Evolutionary conservation across 2,888 invertebrate genomes (phyloP).

Genomic region (Drosophila flavopinicola): DNA sequence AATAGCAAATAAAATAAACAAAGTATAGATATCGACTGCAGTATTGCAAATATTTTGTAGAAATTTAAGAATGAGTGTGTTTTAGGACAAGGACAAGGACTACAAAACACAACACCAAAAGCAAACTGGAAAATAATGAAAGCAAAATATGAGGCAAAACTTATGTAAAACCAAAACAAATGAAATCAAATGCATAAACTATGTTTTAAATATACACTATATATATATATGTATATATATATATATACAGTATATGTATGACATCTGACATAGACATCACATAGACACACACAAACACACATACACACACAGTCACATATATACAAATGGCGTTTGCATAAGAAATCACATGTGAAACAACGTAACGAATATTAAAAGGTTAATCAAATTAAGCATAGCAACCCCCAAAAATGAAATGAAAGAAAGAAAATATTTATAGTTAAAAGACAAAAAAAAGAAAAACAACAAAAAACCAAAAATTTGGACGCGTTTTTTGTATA

Average conservation of each 20-base stretch:
- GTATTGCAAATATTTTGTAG: conserved; percentile 84
- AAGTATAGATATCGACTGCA: conserved; percentile 82
- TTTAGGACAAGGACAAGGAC: conserved; percentile 58
- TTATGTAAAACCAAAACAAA: conserved; percentile 26
- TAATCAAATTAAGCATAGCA: conserved; percentile 72
- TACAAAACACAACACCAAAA: conserved; percentile 27
- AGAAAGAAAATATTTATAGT: conserved; percentile 68
- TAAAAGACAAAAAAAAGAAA: conserved; percentile 38
- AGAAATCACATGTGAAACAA: conserved; percentile 62
- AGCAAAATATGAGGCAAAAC: conserved; percentile 37
- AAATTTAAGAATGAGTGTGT: conserved; percentile 81
- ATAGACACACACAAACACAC: conserved; percentile 13
- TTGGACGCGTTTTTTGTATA: conserved; percentile 73
- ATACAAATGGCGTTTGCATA: conserved; percentile 57
- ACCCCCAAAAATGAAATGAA: conserved; percentile 29
- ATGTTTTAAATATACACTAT: conserved; percentile 59
- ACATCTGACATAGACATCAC: conserved; percentile 30
- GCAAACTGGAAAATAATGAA: conserved; percentile 52
- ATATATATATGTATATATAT: conserved; percentile 16
- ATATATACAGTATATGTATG: conserved; percentile 48
- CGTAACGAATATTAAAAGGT: conserved; percentile 73
- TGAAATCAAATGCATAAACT: conserved; percentile 61
- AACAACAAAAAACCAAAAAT: conserved; percentile 32
- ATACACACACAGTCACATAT: conserved; percentile 37
- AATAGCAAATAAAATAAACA: conserved; percentile 70